Conservation (phyloP, 2,888 invertebrate genomes). For the Macrophya alboannulata region DNA sequence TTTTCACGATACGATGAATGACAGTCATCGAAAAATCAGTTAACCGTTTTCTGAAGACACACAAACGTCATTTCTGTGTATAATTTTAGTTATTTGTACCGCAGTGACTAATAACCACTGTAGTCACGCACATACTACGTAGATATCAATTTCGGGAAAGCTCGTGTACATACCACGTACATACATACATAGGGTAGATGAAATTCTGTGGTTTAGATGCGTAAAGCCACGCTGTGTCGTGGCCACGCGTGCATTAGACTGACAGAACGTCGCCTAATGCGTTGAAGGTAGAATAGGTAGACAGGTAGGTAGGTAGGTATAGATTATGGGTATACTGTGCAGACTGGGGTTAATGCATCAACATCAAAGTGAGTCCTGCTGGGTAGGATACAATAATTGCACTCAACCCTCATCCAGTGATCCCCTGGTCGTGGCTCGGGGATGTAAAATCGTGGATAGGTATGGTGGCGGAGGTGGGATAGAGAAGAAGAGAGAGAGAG, state of each 20-base stretch:
- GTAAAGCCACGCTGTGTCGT: conserved; percentile 1
- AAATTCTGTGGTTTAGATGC: conserved; percentile 17
- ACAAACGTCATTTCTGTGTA: too few species aligned
- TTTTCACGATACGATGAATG: too few species aligned
- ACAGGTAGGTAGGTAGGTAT: not conserved
- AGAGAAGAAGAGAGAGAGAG: not conserved
- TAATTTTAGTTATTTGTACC: too few species aligned
- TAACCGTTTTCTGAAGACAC: too few species aligned
- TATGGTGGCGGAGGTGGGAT: not conserved
- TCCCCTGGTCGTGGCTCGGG: conserved; percentile 43
- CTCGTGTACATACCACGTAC: not conserved
- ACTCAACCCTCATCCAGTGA: conserved; percentile 69
- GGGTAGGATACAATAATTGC: conserved; percentile 73
- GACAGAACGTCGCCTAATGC: conserved; percentile 34
- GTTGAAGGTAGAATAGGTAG: conserved; percentile 5
- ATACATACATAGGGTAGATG: too few species aligned
- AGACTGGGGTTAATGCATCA: conserved; percentile 75
- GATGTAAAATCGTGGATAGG: conserved; percentile 31
- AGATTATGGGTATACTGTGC: not conserved
- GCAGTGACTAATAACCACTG: too few species aligned
- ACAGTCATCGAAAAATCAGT: too few species aligned
- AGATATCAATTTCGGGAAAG: not conserved
- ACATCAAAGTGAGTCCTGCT: conserved; percentile 75
- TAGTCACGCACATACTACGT: too few species aligned
- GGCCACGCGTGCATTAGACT: not conserved